phyloP scores from a whole-genome alignment of 2,113 vertebrate genomes.

The Erythrocercus mccallii region DNA sequence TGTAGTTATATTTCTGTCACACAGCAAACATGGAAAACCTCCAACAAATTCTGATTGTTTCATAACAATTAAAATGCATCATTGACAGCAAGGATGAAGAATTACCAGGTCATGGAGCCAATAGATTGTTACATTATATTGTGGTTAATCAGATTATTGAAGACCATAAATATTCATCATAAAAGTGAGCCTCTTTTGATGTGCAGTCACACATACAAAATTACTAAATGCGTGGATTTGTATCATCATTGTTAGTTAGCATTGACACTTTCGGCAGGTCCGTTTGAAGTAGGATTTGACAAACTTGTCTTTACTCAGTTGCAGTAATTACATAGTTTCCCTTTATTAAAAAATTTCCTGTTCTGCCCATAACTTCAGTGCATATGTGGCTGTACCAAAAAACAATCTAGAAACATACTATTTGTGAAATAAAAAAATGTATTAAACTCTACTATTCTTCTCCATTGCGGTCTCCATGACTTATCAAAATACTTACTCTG shows the following conservation, averaged over 20 bases:
- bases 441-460: background rate
- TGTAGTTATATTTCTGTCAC: background rate
- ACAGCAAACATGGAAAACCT: background rate
- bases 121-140: constrained; percentile 40
- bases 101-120: constrained; percentile 20
- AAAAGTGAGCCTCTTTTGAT: constrained; percentile 7
- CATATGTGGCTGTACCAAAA: background rate
- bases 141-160: constrained; percentile 38
- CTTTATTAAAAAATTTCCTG: background rate
- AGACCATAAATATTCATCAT: constrained; percentile 35
- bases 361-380: background rate
- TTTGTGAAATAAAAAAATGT: background rate
- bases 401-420: background rate
- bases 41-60: constrained; percentile 29
- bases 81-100: constrained; percentile 43
- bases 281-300: background rate
- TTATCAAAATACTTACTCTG: background rate
- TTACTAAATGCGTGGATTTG: background rate
- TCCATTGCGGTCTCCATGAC: background rate
- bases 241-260: background rate
- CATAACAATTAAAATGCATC: constrained; percentile 30
- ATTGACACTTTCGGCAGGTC: background rate
- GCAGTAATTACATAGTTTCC: background rate
- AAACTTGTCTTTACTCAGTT: background rate
- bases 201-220: background rate